Evolutionary conservation across 2,797 vertebrate genomes (phyloP), one percentile per base, ranked within the genome.

Genomic region (Leptatherina wallacei): DNA sequence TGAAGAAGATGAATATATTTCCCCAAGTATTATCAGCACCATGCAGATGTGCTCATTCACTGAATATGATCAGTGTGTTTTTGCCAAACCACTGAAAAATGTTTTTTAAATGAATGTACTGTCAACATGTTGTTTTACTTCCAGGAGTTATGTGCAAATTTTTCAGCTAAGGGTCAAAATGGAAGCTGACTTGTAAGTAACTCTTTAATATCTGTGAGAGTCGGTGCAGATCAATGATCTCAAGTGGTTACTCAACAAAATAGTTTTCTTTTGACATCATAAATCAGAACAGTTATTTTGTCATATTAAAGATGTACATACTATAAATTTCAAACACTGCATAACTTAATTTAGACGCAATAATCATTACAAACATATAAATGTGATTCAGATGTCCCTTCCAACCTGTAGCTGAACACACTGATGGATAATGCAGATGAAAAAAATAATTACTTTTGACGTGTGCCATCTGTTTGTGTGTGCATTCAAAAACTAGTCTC

Each of bases 391-490:
- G 60, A 62, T 52, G 47, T 77, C 49, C 63, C 52, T 69, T 75
- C 52, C 11, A 38, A 66, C 67, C 14, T 61, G 13, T 32, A 71
- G 57, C 65, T 60, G 16, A 70, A 1, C 11, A 49, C 33, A 66
- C 36, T 64, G 65, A 72, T 59, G 65, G 64, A 86, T 84, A 69
- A 71, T 52, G 72, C 63, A 72, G 73, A 71, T 67, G 71, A 72
- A 65, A 72, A 71, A 63, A 81, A 88, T 84, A 33, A 75, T 70
- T 74, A 62, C 66, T 78, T 84, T 56, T 83, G 35, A 82, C 75
- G 67, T 44, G 33, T 59, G 67, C 75, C 80, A 88, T 86, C 71
- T 82, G 85, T 64, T 79, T 73, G 36, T n/a, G 33, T 61, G 68
- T 79, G 86, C 42, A 76, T 71, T 81, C 27, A 56, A 68, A 72